Percentiles rank a stretch among this genome's conserved stretches.
Conservation (phyloP, 2,888 invertebrate genomes). For the Morinoia aosen region DNA sequence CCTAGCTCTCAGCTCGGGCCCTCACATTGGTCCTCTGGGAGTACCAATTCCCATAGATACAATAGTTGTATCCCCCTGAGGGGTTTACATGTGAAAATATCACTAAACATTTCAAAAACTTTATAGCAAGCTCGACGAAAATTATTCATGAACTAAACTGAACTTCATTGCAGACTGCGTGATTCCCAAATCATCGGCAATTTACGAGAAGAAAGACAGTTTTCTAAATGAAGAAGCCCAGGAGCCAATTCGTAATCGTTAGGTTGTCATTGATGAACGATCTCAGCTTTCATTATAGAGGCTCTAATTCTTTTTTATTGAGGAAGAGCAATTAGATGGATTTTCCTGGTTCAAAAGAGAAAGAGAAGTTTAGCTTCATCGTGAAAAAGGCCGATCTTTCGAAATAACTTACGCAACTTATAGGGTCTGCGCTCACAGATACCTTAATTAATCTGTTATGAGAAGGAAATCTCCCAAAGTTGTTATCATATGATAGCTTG, state of each 20-base stretch:
- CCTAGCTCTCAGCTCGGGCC: too few relatives aligned
- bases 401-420: neutral
- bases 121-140: neutral
- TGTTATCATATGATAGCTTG: neutral
- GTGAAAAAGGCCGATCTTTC: neutral
- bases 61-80: too few relatives aligned
- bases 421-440: neutral
- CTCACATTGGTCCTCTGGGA: too few relatives aligned
- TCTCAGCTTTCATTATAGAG: neutral
- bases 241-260: neutral
- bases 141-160: neutral
- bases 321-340: neutral
- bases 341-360: neutral
- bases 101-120: neutral
- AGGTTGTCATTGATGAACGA: neutral
- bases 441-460: neutral
- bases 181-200: neutral
- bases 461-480: neutral
- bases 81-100: too few relatives aligned
- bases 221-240: neutral
- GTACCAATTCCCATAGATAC: too few relatives aligned
- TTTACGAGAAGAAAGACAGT: neutral
- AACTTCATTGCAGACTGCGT: neutral
- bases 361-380: neutral
- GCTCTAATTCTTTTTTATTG: conserved; percentile 9